Base-by-base conservation (phyloP, 1,140 invertebrate species). In the Apolygus lucorum region DNA sequence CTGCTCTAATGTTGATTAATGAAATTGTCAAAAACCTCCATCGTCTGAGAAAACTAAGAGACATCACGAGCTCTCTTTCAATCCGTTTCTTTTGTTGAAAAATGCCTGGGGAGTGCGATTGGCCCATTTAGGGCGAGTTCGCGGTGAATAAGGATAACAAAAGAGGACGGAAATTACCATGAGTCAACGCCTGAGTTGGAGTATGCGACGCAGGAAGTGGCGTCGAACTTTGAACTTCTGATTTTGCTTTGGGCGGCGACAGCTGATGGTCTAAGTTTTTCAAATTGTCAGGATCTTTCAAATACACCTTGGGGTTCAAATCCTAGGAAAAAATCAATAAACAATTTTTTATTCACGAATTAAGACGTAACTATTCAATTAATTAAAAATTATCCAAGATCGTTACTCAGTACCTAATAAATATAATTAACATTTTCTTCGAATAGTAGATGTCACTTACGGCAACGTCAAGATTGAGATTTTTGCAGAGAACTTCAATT, bases 401-500 rank as follows among this genome's bases (percentile, higher is more conserved):
- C n/a, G n/a, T n/a, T n/a, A n/a, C n/a, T n/a, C n/a, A n/a, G n/a
- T n/a, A n/a, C n/a, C n/a, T n/a, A n/a, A n/a, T n/a, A n/a, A n/a
- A n/a, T n/a, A n/a, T n/a, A n/a, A n/a, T n/a, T n/a, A n/a, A n/a
- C n/a, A n/a, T n/a, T n/a, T 17, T 49, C 34, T 49, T 17, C 8
- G 8, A 49, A 49, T 49, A 11, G 28, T 4, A 14, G 28, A 2
- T 27, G 25, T 42, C 68, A 80, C 80, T 82, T 78, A 84, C 84
- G 22, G 86, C 81, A 59, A 99, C 88, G 76, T 99, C 95, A 25
- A 99, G 84, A 71, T 86, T 90, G 2, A 99, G 82, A 75, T 94
- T 96, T 82, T 99, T 99, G 80, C 92, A 99, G 0, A 99, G 81
- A 17, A 99, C 97, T 87, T 99, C 97, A 75, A 99, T 98, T 84